These are phyloP conservation scores for Eulithis prunata DNA, from an alignment of 2,888 invertebrate genomes.

Conservation along the genomic window DNA sequence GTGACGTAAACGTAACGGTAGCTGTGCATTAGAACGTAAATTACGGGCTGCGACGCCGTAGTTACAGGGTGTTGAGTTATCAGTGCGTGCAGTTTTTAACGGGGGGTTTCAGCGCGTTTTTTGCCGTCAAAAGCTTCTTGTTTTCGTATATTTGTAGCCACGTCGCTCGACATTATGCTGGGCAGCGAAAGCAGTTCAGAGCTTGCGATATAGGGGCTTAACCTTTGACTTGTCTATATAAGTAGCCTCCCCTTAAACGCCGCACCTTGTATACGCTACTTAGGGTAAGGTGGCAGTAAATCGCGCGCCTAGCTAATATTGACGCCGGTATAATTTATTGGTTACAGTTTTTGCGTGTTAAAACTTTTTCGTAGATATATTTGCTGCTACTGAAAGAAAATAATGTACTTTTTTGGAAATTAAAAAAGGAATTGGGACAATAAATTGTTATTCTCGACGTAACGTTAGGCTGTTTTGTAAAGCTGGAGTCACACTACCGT, in stretches of 20 bases:
- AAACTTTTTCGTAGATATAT: conserved; percentile 21
- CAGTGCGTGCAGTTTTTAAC: no score
- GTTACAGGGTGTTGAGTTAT: conserved; percentile 13
- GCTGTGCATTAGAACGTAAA: conserved; percentile 33
- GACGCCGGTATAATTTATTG: conserved; percentile 43
- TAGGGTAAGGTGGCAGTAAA: conserved; percentile 40
- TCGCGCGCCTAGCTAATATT: conserved; percentile 44
- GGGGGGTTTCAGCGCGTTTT: no score
- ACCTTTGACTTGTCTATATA: no score
- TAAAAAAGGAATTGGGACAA: no score
- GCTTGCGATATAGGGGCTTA: no score
- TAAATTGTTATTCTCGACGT: no score
- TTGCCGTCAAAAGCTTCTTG: no score
- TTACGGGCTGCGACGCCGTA: conserved; percentile 20
- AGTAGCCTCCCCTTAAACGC: background rate
- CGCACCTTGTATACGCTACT: conserved; percentile 28
- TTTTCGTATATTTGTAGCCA: no score
- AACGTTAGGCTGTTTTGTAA: no score
- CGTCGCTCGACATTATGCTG: no score
- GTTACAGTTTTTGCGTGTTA: conserved; percentile 38
- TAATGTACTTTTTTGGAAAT: background rate
- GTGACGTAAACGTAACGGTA: conserved; percentile 28
- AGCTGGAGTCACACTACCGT: no score
- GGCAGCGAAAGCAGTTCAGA: no score
- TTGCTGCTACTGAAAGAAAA: conserved; percentile 2